Evolutionary conservation across 1,140 invertebrate species (phyloP).

Genomic region (Meteorus sp.): DNA sequence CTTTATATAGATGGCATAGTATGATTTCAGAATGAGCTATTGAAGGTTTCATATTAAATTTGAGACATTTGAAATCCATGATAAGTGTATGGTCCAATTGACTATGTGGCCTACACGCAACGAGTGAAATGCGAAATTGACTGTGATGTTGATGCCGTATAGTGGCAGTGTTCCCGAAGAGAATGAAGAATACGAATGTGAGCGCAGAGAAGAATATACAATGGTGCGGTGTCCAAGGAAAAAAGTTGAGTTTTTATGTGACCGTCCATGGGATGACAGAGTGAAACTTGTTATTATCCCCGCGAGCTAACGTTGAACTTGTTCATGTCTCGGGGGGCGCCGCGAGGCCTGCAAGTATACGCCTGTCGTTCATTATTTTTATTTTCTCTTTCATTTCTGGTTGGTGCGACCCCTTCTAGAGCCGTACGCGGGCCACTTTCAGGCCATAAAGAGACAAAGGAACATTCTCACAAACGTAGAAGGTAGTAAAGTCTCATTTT

Average conservation of each 20-base stretch:
- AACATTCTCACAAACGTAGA: constrained; percentile 43
- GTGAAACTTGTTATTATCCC: constrained; percentile 56
- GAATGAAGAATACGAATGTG: too few species aligned
- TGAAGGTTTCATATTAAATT: too few species aligned
- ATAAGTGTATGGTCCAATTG: too few species aligned
- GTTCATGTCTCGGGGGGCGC: constrained; percentile 42
- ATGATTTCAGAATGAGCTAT: too few species aligned
- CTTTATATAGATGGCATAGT: too few species aligned
- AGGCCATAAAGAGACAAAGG: constrained; percentile 59
- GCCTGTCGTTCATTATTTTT: background rate
- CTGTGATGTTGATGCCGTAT: too few species aligned
- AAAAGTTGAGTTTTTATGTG: constrained; percentile 23
- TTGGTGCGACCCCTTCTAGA: constrained; percentile 12
- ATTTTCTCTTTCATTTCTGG: background rate
- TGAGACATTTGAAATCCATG: too few species aligned
- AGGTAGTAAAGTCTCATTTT: constrained; percentile 56
- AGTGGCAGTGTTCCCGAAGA: background rate
- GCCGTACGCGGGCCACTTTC: constrained; percentile 49
- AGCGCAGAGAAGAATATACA: background rate
- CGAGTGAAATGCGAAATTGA: too few species aligned
- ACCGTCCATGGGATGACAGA: constrained; percentile 29
- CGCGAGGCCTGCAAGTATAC: constrained; percentile 15
- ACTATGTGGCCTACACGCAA: too few species aligned
- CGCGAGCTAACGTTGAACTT: constrained; percentile 42
- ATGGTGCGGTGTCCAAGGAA: background rate